Base-by-base conservation (phyloP, 1,140 invertebrate species). In the Ceratosolen solmsi region DNA sequence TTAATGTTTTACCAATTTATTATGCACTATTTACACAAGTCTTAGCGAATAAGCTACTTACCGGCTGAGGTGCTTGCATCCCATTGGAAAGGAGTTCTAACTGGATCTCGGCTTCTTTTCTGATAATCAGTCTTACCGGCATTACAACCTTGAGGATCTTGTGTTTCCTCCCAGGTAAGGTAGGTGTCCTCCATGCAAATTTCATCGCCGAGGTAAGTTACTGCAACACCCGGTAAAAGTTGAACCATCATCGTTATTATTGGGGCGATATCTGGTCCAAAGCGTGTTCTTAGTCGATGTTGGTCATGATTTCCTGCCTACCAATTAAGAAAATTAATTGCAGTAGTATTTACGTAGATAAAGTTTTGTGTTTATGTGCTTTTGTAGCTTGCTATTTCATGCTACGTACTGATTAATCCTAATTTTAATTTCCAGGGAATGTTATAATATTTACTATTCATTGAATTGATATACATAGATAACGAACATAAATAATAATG, bases 31-130 rank as follows among this genome's bases (percentile, higher is more conserved):
- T 33, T 17, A 63, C 13, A 3, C 15, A 38, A 68, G 5, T 68
- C 0, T n/a, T 38, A 38, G n/a, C 1, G 22, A n/a, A 38, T 20
- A 0, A 13, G 15, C 7, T 38, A 49, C 27, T 79, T 71, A 94
- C 95, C 95, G 15, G 95, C 95, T 87, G 83, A 0, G 87, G 51
- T 76, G 0, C 36, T 85, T 49, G 88, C 87, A 81, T 94, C 92
- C 96, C 96, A 97, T 84, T 96, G 95, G 91, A 96, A 96, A 0
- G 96, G 95, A 0, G 94, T 95, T 5, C 96, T 92, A n/a, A 87
- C 91, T 0, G 94, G 94, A 88, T 96, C 95, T 17, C 95, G 91
- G 17, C 93, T 93, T 3, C 87, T 87, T 78, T 91, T 86, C 85
- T 88, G 86, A 84, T 93, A 95, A 33, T 92, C 88, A 5, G 91